Conservation (phyloP, 2,113 vertebrate genomes). For the Xiphophorus maculatus region DNA sequence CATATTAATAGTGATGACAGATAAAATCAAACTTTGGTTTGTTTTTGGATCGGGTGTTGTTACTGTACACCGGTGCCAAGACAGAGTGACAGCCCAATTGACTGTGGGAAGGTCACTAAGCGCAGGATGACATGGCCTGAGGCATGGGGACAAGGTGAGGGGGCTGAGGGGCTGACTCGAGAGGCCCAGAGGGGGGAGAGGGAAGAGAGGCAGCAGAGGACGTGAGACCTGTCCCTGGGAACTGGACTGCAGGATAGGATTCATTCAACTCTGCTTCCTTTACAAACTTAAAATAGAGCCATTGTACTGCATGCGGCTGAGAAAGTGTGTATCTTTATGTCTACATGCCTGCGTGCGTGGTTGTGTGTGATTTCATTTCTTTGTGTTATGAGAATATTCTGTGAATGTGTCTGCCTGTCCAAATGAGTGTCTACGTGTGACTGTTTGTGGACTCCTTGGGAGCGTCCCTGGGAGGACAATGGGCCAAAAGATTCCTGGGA, state of each 20-base stretch:
- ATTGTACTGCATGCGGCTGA: conserved; percentile 96
- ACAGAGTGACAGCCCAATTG: conserved; percentile 37
- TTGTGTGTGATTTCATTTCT: conserved; percentile 36
- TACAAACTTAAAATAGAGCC: conserved; percentile 97
- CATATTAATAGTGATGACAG: conserved; percentile 51
- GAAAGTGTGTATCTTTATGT: conserved; percentile 80
- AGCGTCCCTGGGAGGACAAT: conserved; percentile 93
- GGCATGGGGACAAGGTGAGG: conserved; percentile 59
- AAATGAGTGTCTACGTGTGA: conserved; percentile 86
- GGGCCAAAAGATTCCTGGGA: conserved; percentile 85
- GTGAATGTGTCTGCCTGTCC: conserved; percentile 50
- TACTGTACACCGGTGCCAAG: conserved; percentile 46
- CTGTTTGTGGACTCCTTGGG: conserved; percentile 89
- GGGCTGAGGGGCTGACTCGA: conserved; percentile 79
- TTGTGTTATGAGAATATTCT: conserved; percentile 57
- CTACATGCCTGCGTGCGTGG: conserved; percentile 66
- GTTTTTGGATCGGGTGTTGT: conserved; percentile 36
- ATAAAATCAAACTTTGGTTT: conserved; percentile 40
- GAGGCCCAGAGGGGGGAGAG: conserved; percentile 86
- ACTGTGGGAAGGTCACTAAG: conserved; percentile 72
- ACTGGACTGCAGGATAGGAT: conserved; percentile 98
- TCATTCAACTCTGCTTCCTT: conserved; percentile 99
- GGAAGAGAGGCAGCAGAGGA: conserved; percentile 88
- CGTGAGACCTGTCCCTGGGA: conserved; percentile 98
- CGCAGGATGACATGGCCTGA: conserved; percentile 55